These are phyloP conservation scores for Proteles cristata DNA, from an alignment of 2,113 vertebrate species.

Conservation along the genomic window DNA sequence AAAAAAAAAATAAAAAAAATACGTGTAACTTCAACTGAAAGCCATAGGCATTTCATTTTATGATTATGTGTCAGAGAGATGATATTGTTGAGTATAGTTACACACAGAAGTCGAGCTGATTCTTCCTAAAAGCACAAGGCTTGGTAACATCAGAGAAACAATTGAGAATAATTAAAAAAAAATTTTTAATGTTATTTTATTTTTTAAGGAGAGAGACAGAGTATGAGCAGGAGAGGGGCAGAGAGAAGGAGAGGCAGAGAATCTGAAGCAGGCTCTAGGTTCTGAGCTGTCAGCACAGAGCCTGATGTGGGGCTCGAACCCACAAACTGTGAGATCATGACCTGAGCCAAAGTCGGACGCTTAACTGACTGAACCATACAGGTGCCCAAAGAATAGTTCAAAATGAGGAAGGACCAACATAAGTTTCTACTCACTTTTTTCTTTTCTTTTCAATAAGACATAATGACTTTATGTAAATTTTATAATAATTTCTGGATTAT, in stretches of 20 bases:
- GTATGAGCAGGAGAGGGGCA: too few relatives aligned
- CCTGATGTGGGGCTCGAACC: too few relatives aligned
- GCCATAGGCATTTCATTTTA: conserved; percentile 12
- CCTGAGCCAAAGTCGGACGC: too few relatives aligned
- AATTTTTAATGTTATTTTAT: too few relatives aligned
- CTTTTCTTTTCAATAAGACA: neutral
- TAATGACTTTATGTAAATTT: neutral
- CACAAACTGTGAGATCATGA: too few relatives aligned
- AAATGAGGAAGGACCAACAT: neutral
- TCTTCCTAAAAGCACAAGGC: neutral
- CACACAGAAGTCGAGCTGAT: neutral
- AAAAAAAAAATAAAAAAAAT: neutral
- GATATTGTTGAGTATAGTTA: neutral
- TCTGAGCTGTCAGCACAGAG: too few relatives aligned
- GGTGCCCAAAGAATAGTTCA: neutral
- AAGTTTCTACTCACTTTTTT: neutral
- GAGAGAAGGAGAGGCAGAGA: too few relatives aligned
- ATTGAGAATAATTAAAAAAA: neutral
- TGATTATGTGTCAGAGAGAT: neutral
- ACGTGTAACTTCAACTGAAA: conserved; percentile 54
- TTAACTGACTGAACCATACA: too few relatives aligned
- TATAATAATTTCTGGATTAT: conserved; percentile 30
- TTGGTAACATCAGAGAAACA: neutral
- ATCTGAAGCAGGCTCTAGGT: too few relatives aligned
- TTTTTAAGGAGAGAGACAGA: too few relatives aligned